Conservation (phyloP, 2,113 vertebrate genomes). For the Tetrax tetrax region DNA sequence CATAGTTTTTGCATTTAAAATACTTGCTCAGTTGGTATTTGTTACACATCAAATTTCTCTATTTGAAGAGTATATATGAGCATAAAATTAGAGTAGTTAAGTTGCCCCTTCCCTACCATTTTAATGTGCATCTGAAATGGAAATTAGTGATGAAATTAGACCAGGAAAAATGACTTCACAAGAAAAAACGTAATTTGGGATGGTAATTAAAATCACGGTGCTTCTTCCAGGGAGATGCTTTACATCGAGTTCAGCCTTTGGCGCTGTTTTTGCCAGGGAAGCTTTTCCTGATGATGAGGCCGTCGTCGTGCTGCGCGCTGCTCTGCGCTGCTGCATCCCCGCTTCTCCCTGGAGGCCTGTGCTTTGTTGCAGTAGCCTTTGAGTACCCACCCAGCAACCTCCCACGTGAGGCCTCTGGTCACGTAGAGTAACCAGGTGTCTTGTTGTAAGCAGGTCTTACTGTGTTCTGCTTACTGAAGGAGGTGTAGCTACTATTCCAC, state of each 20-base stretch:
- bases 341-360: not conserved
- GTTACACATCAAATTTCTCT: not conserved
- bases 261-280: not conserved
- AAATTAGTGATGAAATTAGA: conserved; percentile 5
- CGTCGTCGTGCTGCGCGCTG: not conserved
- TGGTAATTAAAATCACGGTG: not conserved
- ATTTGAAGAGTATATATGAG: not conserved
- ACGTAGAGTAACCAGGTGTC: not conserved
- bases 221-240: not conserved
- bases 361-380: not conserved
- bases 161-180: not conserved
- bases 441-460: not conserved
- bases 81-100: not conserved
- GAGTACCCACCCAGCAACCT: not conserved
- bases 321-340: not conserved
- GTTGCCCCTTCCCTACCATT: not conserved
- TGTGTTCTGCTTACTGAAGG: not conserved
- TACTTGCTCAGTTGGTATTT: conserved; percentile 20
- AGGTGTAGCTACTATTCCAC: not conserved
- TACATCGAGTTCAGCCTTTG: not conserved
- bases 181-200: not conserved
- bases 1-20: conserved; percentile 1
- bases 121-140: conserved; percentile 6
- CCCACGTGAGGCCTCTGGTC: not conserved
- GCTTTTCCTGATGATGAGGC: not conserved